phyloP scores from a whole-genome alignment of 1,140 invertebrate species.

The Temnothorax longispinosus region DNA sequence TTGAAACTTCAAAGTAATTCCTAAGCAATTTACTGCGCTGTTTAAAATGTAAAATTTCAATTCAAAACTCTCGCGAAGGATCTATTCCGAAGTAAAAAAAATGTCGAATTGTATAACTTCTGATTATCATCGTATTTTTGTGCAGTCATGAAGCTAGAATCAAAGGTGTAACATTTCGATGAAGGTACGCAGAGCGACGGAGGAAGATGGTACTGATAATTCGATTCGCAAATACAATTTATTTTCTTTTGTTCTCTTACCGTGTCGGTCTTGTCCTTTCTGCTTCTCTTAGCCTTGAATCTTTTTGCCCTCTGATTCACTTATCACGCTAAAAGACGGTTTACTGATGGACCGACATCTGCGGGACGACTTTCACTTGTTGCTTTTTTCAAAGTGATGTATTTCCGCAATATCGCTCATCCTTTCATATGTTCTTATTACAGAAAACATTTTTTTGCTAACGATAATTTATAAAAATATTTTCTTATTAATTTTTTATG shows the following conservation, averaged over 20 bases:
- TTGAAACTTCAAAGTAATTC: conserved; percentile 20
- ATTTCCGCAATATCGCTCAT: not conserved
- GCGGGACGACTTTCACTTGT: conserved; percentile 21
- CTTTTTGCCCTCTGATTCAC: not conserved
- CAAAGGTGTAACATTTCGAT: conserved; percentile 13
- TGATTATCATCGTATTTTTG: not conserved
- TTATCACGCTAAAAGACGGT: conserved; percentile 35
- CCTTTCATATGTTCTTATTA: not conserved
- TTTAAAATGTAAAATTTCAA: not conserved
- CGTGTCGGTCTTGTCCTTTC: not conserved
- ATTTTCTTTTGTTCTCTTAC: conserved; percentile 40
- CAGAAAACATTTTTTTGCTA: no score
- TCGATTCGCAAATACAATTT: conserved; percentile 63
- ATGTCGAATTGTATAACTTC: not conserved
- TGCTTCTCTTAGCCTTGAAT: not conserved
- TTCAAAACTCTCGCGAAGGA: not conserved
- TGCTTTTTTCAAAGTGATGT: not conserved
- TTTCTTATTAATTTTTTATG: not conserved
- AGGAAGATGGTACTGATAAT: conserved; percentile 26
- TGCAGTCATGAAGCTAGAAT: not conserved
- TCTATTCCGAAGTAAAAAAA: not conserved
- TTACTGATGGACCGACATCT: conserved; percentile 20
- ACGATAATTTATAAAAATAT: not conserved
- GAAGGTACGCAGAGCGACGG: not conserved
- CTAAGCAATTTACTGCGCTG: not conserved